A percentile compares a stretch with the other conserved stretches of the same genome.
Conservation (phyloP, 2,797 vertebrate species). For the Astyanax mexicanus region DNA sequence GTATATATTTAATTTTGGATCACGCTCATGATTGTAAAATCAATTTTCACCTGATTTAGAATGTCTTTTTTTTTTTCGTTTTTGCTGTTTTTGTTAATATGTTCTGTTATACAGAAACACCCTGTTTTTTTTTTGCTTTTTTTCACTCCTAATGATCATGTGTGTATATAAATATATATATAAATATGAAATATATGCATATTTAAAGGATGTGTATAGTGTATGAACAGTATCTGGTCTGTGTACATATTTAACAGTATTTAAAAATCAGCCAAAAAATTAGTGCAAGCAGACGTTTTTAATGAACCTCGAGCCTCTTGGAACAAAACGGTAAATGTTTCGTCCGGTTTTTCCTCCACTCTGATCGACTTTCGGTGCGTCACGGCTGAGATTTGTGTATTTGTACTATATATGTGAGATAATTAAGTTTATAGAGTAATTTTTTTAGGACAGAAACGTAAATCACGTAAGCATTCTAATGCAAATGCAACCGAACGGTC, state of each 20-base stretch:
- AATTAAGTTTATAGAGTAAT: neutral
- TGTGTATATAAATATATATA: conserved; percentile 64
- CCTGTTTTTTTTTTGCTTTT: too few relatives aligned
- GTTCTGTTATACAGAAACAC: conserved; percentile 58
- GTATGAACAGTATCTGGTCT: conserved; percentile 67
- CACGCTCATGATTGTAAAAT: conserved; percentile 57
- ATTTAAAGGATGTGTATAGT: conserved; percentile 71
- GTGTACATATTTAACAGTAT: conserved; percentile 74
- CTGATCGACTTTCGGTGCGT: neutral
- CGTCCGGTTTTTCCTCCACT: neutral
- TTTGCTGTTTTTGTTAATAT: conserved; percentile 58
- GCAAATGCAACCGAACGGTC: too few relatives aligned
- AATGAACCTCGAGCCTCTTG: conserved; percentile 49
- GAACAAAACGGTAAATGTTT: conserved; percentile 25
- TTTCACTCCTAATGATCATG: conserved; percentile 56
- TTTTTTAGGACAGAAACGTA: too few relatives aligned
- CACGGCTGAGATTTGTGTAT: neutral
- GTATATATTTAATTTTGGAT: neutral
- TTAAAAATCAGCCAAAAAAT: conserved; percentile 73
- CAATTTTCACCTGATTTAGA: conserved; percentile 61
- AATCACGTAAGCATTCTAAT: too few relatives aligned
- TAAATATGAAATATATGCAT: conserved; percentile 67
- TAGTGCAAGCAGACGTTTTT: conserved; percentile 58
- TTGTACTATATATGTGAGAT: too few relatives aligned
- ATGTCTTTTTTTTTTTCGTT: conserved; percentile 67